These are phyloP conservation scores for Sceloporus tristichus DNA, from an alignment of 2,113 vertebrate genomes.

Conservation along the genomic window DNA sequence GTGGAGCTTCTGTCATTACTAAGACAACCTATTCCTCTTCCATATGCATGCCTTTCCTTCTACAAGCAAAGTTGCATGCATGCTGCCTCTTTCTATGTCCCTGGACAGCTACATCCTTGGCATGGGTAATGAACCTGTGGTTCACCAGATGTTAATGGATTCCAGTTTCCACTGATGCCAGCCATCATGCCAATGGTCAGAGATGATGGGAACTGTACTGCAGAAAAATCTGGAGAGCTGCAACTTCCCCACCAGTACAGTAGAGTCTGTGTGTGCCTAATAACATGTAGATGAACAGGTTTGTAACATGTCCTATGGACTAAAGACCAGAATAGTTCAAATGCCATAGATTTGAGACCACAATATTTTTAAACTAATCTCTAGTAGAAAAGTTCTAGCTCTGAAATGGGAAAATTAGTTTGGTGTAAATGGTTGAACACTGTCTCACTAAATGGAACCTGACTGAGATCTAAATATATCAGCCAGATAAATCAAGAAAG, in stretches of 20 bases:
- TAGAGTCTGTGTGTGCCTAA: not conserved
- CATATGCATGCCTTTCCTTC: not conserved
- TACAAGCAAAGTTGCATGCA: not conserved
- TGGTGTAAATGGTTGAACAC: slow-evolving; percentile 25
- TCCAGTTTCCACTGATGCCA: not conserved
- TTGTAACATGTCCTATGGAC: not conserved
- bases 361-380: not conserved
- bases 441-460: slow-evolving; percentile 38
- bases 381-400: slow-evolving; percentile 5
- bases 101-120: not conserved
- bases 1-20: not conserved
- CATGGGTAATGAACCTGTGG: not conserved
- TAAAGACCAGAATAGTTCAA: not conserved
- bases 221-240: not conserved
- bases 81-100: not conserved
- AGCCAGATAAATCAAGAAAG: slow-evolving; percentile 45
- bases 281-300: not conserved
- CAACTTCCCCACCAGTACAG: not conserved
- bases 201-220: not conserved
- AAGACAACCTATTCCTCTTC: not conserved
- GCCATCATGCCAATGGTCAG: not conserved
- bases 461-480: slow-evolving; percentile 43
- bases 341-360: not conserved
- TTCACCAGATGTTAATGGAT: not conserved
- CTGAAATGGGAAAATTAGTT: slow-evolving; percentile 33